Evolutionary conservation across 2,888 invertebrate genomes (phyloP), one percentile per base, ranked within the genome.

Genomic region (Acrobasis consociella): DNA sequence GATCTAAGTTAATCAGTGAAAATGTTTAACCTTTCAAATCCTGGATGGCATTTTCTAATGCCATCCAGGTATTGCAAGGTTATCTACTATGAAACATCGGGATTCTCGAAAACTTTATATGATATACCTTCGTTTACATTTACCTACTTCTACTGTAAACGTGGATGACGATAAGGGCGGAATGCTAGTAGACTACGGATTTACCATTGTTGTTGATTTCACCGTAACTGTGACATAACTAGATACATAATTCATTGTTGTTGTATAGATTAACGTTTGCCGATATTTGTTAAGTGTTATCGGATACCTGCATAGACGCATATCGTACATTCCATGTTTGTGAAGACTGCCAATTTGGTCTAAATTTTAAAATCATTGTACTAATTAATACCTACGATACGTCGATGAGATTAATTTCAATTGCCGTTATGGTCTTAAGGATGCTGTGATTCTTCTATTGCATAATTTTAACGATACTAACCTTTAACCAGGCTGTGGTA

Each of bases 391-490:
- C 84, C 83, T 87, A 89, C 87, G 89, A 89, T 89, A 89, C 86
- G 89, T 90, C 89, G 88, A 86, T 85, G 87, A 89, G 83, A 87
- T 89, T 90, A 80, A 87, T 91, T 91, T 90, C 87, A 86, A 88
- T 87, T 86, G 86, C 89, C 88, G 85, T 87, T 89, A 91, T 86
- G 89, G 89, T 91, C 91, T 89, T 91, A 90, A 91, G 87, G 82
- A 91, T 90, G 91, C 91, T 91, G 91, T 91, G 91, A 91, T 92
- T 91, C 90, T 91, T 91, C 90, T 91, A 92, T 91, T 92, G 92
- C 91, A 84, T 91, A 91, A 87, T 86, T 89, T 83, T 88, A 88
- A 89, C 73, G 79, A 85, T 87, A 86, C 82, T 82, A 8, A 31
- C 31, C 31, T 31, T 31, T 31, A 31, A 31, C 31, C 31, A 31